Evolutionary conservation across 2,888 invertebrate species (phyloP).

Genomic region (Orthosia cruda): DNA sequence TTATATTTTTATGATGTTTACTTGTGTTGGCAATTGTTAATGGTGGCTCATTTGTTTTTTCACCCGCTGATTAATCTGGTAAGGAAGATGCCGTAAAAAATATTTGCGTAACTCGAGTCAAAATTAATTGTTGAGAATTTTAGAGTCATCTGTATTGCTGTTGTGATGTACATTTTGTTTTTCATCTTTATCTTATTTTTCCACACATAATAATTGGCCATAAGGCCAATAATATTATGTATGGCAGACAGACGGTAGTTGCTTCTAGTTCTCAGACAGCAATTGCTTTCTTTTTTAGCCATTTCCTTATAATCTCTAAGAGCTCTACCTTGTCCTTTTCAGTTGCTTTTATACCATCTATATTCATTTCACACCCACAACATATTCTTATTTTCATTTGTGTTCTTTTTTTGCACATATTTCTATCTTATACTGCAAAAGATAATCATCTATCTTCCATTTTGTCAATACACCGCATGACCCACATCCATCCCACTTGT

Average conservation of each 20-base stretch:
- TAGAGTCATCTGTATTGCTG: not conserved
- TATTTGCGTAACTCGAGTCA: not conserved
- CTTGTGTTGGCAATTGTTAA: constrained; percentile 41
- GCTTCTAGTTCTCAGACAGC: not conserved
- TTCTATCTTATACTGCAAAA: not conserved
- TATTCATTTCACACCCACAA: not conserved
- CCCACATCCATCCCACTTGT: constrained; percentile 7
- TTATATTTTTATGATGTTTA: constrained; percentile 26
- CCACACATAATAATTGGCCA: no score
- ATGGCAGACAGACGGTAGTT: no score
- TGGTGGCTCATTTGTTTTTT: constrained; percentile 29
- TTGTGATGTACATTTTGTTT: not conserved
- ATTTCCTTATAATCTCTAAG: not conserved
- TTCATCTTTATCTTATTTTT: not conserved
- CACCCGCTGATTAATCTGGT: not conserved
- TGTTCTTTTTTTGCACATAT: not conserved
- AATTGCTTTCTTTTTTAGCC: not conserved
- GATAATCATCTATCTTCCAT: not conserved
- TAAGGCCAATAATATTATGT: no score
- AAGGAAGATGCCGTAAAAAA: not conserved
- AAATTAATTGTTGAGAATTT: not conserved
- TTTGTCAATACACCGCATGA: not conserved
- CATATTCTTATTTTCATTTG: no score
- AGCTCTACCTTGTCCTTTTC: not conserved
- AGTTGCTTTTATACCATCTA: not conserved